These are phyloP conservation scores for Eulithis testata DNA, from an alignment of 2,888 invertebrate genomes.

Conservation along the genomic window DNA sequence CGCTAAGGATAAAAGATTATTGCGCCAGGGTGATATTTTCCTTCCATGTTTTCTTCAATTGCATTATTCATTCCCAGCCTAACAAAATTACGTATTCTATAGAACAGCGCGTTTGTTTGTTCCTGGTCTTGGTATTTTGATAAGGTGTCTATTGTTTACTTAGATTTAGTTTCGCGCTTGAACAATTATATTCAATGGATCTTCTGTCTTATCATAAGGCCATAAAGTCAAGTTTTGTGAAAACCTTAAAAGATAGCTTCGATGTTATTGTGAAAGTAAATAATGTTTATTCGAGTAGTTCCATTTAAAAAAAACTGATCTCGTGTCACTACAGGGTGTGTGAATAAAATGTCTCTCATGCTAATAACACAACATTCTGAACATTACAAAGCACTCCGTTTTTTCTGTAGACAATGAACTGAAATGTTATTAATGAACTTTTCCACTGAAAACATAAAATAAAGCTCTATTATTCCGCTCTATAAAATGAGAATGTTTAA, in stretches of 20 bases:
- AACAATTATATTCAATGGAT: constrained; percentile 4
- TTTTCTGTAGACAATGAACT: constrained; percentile 24
- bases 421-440: constrained; percentile 36
- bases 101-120: constrained; percentile 15
- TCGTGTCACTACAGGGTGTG: too few species aligned
- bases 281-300: too few species aligned
- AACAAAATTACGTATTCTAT: constrained; percentile 16
- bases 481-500: constrained; percentile 29
- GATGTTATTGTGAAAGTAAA: too few species aligned
- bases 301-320: too few species aligned
- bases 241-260: too few species aligned
- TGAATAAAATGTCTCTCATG: too few species aligned
- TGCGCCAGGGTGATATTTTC: constrained; percentile 8
- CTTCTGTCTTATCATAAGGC: not conserved
- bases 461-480: constrained; percentile 34
- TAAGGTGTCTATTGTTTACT: constrained; percentile 4
- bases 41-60: not conserved
- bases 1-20: too few species aligned
- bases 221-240: too few species aligned
- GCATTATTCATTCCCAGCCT: not conserved
- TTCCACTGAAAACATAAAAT: constrained; percentile 34
- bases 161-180: constrained; percentile 8
- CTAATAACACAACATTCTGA: too few species aligned
- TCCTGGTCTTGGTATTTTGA: constrained; percentile 7
- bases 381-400: not conserved